These are phyloP conservation scores for Arvicanthis niloticus DNA, from an alignment of 2,113 vertebrate genomes.

Conservation along the genomic window DNA sequence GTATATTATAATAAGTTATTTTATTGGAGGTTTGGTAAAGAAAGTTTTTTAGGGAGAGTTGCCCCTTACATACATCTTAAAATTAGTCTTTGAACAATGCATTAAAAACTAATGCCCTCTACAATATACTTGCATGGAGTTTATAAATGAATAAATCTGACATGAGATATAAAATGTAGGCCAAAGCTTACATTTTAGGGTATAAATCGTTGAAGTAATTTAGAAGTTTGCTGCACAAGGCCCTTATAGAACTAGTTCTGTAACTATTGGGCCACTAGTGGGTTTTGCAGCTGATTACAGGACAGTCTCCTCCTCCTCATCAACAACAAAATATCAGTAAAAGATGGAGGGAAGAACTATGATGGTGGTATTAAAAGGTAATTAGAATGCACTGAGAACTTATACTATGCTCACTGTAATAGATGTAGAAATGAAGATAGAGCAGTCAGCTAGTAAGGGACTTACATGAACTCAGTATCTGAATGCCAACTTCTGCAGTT, in stretches of 20 bases:
- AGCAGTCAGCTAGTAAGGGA: neutral
- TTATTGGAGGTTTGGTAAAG: slow-evolving; percentile 18
- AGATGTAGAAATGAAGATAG: slow-evolving; percentile 20
- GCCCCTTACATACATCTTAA: neutral
- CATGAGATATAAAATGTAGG: slow-evolving; percentile 9
- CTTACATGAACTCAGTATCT: neutral
- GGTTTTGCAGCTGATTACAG: neutral
- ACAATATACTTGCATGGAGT: neutral
- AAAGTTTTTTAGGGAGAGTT: slow-evolving; percentile 8
- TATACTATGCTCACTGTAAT: neutral
- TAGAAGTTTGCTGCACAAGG: neutral
- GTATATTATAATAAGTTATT: slow-evolving; percentile 38
- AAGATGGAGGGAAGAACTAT: neutral
- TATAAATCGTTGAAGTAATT: neutral
- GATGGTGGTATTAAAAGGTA: neutral
- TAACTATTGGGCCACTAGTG: neutral
- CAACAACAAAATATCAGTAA: neutral
- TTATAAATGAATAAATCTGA: slow-evolving; percentile 25
- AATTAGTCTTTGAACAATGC: slow-evolving; percentile 15
- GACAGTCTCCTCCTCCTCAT: neutral
- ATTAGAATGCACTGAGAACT: neutral
- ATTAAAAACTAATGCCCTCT: neutral
- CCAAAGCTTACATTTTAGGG: slow-evolving; percentile 1
- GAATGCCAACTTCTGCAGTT: neutral
- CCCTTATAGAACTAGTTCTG: neutral